Evolutionary conservation across 2,888 invertebrate species (phyloP), one percentile per base, ranked within the genome.

Genomic region (Coenonympha arcania): DNA sequence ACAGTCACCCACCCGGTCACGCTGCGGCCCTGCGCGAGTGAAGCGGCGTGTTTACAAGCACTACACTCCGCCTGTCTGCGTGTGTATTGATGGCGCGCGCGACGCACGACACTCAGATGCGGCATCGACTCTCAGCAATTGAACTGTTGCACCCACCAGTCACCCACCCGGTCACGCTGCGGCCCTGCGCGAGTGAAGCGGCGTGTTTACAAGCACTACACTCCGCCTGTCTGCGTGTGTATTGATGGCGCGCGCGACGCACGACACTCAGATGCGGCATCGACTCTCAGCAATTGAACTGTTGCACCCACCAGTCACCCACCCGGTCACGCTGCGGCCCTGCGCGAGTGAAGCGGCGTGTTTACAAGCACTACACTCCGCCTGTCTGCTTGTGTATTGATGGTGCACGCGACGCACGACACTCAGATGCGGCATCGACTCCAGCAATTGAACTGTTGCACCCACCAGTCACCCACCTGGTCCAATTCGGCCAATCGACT

Each of bases 121-220:
- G 57, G 55, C 48, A 59, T 50, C 22, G 22, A 15, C 13, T 22
- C 45, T 16, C 26, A 18, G 6, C 30, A 20, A 18, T 8, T n/a
- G n/a, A n/a, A n/a, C n/a, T n/a, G n/a, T n/a, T n/a, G n/a, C n/a
- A n/a, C n/a, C n/a, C n/a, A n/a, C n/a, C n/a, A n/a, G n/a, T n/a
- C n/a, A n/a, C n/a, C n/a, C n/a, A n/a, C n/a, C n/a, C n/a, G n/a
- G n/a, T n/a, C n/a, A n/a, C n/a, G n/a, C n/a, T 68, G 34, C 69
- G 49, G 16, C 63, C 59, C 69, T 64, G 70, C 19, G 15, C 37
- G 46, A 60, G 56, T 61, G 58, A 58, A 65, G 57, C 56, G 55
- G 56, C 55, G 41, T 64, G 64, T 64, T 64, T 63, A 64, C 64
- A 62, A 57, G 60, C 59, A 61, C 58, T 60, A 62, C 60, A 57